A percentile compares a stretch with the other conserved stretches of the same genome.
Conservation (phyloP, 2,113 vertebrate genomes). For the Ptyas mucosa region DNA sequence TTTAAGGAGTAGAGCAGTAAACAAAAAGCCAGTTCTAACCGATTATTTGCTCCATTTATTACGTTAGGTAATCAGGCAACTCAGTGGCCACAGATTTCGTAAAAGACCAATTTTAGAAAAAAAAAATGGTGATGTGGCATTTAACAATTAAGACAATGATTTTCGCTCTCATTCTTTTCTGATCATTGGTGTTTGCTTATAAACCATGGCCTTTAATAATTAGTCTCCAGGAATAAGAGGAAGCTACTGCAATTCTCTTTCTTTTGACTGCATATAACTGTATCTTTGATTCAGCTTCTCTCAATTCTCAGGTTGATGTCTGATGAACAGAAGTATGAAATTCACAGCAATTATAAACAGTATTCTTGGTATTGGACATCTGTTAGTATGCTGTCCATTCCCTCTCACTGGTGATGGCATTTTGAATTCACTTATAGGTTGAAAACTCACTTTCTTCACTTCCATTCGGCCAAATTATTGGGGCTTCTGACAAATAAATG, state of each 20-base stretch:
- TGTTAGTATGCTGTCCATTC: neutral
- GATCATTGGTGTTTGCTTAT: neutral
- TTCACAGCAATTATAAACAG: neutral
- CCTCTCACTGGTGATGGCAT: neutral
- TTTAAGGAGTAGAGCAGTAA: neutral
- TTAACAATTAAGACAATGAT: neutral
- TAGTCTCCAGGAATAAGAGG: neutral
- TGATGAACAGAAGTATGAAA: neutral
- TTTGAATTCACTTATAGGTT: neutral
- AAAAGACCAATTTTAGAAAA: neutral
- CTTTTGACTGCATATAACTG: neutral
- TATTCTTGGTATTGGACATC: neutral
- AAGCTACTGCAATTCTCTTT: neutral
- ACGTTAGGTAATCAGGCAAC: neutral
- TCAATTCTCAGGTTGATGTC: neutral
- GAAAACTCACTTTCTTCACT: neutral
- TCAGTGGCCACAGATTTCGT: neutral
- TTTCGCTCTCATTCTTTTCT: neutral
- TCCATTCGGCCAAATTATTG: neutral
- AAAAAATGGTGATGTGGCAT: neutral
- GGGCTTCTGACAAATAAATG: neutral
- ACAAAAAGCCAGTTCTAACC: constrained; percentile 17
- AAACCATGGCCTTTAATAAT: neutral
- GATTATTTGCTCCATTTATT: constrained; percentile 17
- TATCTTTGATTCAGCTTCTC: neutral